Base-by-base conservation (phyloP, 1,140 invertebrate genomes). In the Cardiocondyla obscurior region DNA sequence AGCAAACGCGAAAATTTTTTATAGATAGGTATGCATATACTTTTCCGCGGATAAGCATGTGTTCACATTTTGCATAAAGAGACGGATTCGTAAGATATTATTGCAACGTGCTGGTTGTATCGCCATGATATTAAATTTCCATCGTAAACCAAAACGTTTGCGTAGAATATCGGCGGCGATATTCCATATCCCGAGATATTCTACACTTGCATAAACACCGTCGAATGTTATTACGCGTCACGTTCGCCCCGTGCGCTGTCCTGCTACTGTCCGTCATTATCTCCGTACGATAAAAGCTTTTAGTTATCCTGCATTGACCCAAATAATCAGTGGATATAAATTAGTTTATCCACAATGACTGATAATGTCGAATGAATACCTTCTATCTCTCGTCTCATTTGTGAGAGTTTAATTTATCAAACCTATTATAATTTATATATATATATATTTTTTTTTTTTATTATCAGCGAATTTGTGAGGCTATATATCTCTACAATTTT, bases 81-180 rank as follows among this genome's bases (percentile, higher is more conserved):
- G 85, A 85, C 79, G 79, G 83, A 86, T 86, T 84, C 58, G 46
- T 51, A 77, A 88, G 85, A 88, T 81, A 83, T 84, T 83, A 88
- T 85, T 69, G 72, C 65, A 67, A 51, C 49, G 55, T 72, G 65
- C 39, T 72, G 76, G 46, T 67, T 79, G 69, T 67, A 55, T 83
- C 53, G 33, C n/a, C 8, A 25, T 36, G 85, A 83, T 83, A 81
- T 87, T 87, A 83, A 87, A 86, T 87, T 87, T 87, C 76, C 81
- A 87, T 79, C 60, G 30, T 53, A 65, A 67, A 84, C 73, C 74
- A 83, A 76, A 85, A 86, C 70, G 53, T 79, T 87, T 79, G 58
- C 81, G 22, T 44, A 79, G 60, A 22, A 51, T 69, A 84, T 87
- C 85, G 49, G 19, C 36, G 51, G 25, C 16, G 44, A 74, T 83